Conservation (phyloP, 2,888 invertebrate genomes). For the Augochlorella aurata region DNA sequence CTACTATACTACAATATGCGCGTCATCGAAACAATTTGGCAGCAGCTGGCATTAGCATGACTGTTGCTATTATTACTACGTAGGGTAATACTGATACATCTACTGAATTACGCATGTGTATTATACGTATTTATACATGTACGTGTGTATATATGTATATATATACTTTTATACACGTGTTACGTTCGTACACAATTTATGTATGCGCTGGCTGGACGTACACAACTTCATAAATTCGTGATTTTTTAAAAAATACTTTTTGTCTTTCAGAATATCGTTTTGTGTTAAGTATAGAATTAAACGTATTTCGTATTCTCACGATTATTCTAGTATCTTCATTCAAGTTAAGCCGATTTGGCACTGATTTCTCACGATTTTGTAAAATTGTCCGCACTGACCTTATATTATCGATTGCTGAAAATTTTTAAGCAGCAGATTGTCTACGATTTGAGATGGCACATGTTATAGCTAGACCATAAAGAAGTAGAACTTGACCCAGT, state of each 20-base stretch:
- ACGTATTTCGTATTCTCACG: not conserved
- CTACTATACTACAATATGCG: slow-evolving; percentile 53
- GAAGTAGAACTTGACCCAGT: not conserved
- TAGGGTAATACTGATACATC: slow-evolving; percentile 38
- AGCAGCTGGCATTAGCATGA: slow-evolving; percentile 57
- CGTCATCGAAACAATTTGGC: slow-evolving; percentile 57
- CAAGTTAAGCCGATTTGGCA: not conserved
- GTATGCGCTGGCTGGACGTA: slow-evolving; percentile 1
- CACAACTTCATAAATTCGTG: not conserved
- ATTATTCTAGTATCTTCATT: not conserved
- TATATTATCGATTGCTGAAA: slow-evolving; percentile 9
- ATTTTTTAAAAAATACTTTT: not conserved
- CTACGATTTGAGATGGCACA: slow-evolving; percentile 1
- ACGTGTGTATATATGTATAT: slow-evolving; percentile 8
- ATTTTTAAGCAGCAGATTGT: slow-evolving; percentile 11
- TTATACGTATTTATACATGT: slow-evolving; percentile 27
- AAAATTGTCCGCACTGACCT: not conserved
- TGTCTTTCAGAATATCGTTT: not conserved
- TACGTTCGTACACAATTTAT: slow-evolving; percentile 9
- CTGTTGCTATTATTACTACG: slow-evolving; percentile 43
- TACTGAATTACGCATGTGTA: slow-evolving; percentile 30
- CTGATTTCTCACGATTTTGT: not conserved
- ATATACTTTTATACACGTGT: not conserved
- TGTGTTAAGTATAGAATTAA: not conserved
- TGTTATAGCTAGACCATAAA: slow-evolving; percentile 13